A percentile compares a stretch with the other conserved stretches of the same genome.
Evolutionary conservation across 2,888 invertebrate genomes (phyloP).

Genomic region (Catocala nupta): DNA sequence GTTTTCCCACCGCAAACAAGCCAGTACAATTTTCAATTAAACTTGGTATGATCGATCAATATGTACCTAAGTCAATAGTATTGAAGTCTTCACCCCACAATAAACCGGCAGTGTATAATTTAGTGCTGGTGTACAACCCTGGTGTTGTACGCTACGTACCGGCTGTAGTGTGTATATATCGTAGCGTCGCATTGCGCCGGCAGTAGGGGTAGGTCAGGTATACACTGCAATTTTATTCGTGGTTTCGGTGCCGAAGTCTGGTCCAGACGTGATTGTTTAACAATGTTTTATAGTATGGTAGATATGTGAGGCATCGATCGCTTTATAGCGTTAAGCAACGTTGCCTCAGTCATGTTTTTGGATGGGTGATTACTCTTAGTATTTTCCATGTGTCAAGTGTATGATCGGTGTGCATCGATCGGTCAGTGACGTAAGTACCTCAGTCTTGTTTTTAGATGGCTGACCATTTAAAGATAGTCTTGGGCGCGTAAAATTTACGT

Average conservation of each 20-base stretch:
- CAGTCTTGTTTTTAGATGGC: too few relatives aligned
- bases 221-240: constrained; percentile 45
- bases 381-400: too few relatives aligned
- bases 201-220: constrained; percentile 74
- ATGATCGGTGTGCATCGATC: too few relatives aligned
- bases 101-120: constrained; percentile 80
- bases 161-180: constrained; percentile 44
- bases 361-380: too few relatives aligned
- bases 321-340: too few relatives aligned
- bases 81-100: constrained; percentile 58
- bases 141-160: constrained; percentile 30
- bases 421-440: too few relatives aligned
- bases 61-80: constrained; percentile 58
- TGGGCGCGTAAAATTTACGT: too few relatives aligned
- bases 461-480: too few relatives aligned
- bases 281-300: too few relatives aligned
- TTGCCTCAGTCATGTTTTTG: too few relatives aligned
- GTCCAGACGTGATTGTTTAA: neutral
- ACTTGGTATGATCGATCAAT: constrained; percentile 1
- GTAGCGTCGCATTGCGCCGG: constrained; percentile 66
- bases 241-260: constrained; percentile 11
- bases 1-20: neutral
- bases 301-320: too few relatives aligned
- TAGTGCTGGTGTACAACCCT: constrained; percentile 70
- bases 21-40: constrained; percentile 8